Percentiles rank a stretch among this genome's conserved stretches.
Conservation (phyloP, 2,888 invertebrate species). For the Caenorhabditis sp. region DNA sequence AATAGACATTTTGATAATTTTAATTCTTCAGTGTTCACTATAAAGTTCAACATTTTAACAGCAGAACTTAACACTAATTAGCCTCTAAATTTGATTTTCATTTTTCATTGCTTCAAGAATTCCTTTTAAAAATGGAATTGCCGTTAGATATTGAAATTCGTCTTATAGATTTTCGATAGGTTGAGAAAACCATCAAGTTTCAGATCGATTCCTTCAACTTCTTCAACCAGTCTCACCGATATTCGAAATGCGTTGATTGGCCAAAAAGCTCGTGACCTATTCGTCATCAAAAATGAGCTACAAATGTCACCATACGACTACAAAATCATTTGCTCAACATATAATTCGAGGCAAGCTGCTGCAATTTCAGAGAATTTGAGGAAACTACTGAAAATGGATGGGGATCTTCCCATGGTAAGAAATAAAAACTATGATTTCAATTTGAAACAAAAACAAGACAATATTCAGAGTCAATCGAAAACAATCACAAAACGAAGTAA, state of each 20-base stretch:
- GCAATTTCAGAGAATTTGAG: constrained; percentile 30
- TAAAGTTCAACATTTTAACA: too few species aligned
- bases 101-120: too few species aligned
- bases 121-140: too few species aligned
- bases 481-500: constrained; percentile 29
- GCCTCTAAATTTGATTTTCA: too few species aligned
- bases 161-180: too few species aligned
- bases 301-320: constrained; percentile 27
- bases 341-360: constrained; percentile 31
- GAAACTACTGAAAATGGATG: constrained; percentile 19
- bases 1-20: too few species aligned
- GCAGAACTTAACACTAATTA: too few species aligned
- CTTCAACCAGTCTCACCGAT: background rate
- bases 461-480: constrained; percentile 12
- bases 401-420: background rate
- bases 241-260: constrained; percentile 3
- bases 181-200: too few species aligned
- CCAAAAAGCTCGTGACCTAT: constrained; percentile 19
- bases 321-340: constrained; percentile 32
- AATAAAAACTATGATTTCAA: background rate
- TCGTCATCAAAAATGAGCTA: constrained; percentile 16
- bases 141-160: too few species aligned
- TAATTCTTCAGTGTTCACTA: too few species aligned
- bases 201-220: background rate
- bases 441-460: too few species aligned